phyloP scores from a whole-genome alignment of 2,113 vertebrate species.

The Perca fluviatilis region DNA sequence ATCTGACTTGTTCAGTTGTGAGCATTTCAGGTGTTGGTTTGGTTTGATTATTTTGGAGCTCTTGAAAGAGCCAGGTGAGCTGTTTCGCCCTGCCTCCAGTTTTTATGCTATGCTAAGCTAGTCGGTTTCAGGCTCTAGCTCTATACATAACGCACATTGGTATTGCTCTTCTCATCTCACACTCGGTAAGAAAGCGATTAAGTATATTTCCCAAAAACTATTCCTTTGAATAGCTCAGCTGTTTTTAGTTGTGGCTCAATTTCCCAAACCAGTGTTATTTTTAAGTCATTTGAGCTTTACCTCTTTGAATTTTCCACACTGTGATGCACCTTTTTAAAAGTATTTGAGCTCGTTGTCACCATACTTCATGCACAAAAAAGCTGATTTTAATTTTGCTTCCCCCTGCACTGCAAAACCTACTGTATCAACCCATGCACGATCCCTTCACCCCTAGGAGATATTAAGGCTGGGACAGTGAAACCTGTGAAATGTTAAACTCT shows the following conservation, averaged over 20 bases:
- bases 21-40: background rate
- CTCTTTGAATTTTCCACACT: background rate
- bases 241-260: slow-evolving; percentile 16
- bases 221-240: background rate
- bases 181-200: background rate
- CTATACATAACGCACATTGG: background rate
- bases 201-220: background rate
- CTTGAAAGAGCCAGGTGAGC: background rate
- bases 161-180: background rate
- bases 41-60: background rate
- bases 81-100: no score
- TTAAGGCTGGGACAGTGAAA: background rate
- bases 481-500: background rate
- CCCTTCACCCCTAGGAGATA: background rate
- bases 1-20: no score
- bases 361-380: background rate
- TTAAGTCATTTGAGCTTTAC: background rate
- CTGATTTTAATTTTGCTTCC: background rate
- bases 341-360: background rate
- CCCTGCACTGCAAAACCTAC: background rate
- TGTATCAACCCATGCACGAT: background rate
- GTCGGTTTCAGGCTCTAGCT: background rate
- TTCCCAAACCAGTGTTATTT: slow-evolving; percentile 1
- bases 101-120: background rate
- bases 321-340: slow-evolving; percentile 7